A percentile compares a stretch with the other conserved stretches of the same genome.
These are phyloP conservation scores for Clupea harengus DNA, from an alignment of 2,113 vertebrate genomes.

Conservation along the genomic window DNA sequence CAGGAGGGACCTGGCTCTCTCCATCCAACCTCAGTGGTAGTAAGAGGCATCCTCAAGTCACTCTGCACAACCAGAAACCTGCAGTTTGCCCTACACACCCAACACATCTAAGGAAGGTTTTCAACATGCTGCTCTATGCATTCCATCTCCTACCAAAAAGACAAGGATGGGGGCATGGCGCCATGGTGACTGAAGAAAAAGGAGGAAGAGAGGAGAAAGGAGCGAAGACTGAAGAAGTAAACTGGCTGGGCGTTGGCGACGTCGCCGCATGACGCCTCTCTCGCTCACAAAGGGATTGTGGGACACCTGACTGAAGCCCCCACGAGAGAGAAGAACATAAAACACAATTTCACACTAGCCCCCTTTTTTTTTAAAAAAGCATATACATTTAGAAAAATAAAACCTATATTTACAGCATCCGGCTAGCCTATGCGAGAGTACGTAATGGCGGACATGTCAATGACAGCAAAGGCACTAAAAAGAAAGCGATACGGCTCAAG, in stretches of 20 bases:
- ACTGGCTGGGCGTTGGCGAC: conserved; percentile 22
- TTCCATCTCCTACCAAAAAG: background rate
- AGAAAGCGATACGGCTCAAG: conserved; percentile 43
- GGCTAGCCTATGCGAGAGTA: conserved; percentile 46
- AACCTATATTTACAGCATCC: conserved; percentile 46
- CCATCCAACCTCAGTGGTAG: conserved; percentile 4
- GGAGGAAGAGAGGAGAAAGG: conserved; percentile 11
- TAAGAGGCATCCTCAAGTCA: background rate
- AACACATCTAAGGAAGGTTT: background rate
- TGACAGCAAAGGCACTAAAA: conserved; percentile 16
- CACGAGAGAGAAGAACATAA: conserved; percentile 53
- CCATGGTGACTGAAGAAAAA: background rate
- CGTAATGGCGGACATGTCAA: conserved; percentile 56
- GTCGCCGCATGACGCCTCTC: conserved; percentile 28
- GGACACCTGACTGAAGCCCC: conserved; percentile 51
- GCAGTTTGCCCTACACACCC: background rate
- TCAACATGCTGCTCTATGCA: background rate
- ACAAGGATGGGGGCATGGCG: background rate
- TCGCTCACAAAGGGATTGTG: conserved; percentile 50
- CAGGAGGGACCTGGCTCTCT: background rate
- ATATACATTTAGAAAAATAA: background rate
- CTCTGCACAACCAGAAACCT: background rate
- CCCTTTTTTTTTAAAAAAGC: background rate
- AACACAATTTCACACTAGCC: conserved; percentile 40
- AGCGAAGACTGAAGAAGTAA: conserved; percentile 5